Evolutionary conservation across 2,888 invertebrate species (phyloP), one percentile per base, ranked within the genome.

Genomic region (Stratiomys singularior): DNA sequence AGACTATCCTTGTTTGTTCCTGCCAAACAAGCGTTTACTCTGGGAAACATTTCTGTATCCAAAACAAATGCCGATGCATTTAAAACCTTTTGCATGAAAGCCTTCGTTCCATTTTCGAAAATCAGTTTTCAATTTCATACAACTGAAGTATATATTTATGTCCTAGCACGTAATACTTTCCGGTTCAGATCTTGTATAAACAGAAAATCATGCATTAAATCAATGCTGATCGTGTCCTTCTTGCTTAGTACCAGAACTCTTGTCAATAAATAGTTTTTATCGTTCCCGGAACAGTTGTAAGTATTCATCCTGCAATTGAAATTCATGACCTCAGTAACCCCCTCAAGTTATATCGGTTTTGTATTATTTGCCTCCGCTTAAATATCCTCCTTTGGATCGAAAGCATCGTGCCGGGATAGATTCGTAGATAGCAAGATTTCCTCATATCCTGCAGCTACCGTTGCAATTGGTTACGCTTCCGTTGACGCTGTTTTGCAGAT

Each of bases 381-480:
- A 37, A 37, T 37, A 25, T 37, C 18, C 0, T 18, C 21, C 21
- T 27, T 23, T 25, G 23, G 4, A 11, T 25, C 13, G 13, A 66
- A 21, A 37, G 18, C 28, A 46, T 69, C 18, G 1, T 18, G 23
- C 47, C 15, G 9, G 37, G 37, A 23, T 69, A 46, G n/a, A 69
- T 46, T 23, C 25, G 47, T 15, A 46, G 11, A 69, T 46, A 47
- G 47, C n/a, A 69, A 69, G 69, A 46, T 69, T 47, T 69, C 47
- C 27, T 69, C 47, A 46, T 67, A 44, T 67, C 67, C 27, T n/a
- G 3, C 5, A 46, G 69, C 13, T 30, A 47, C 37, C 5, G 1
- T n/a, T 44, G n/a, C 47, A 60, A 58, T 58, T 60, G 58, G 58
- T 58, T 58, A 58, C 37, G 60, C 74, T 74, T 74, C 60, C 60